Percentiles rank a stretch among this genome's conserved stretches.
These are phyloP conservation scores for Heliopora coerulea DNA, from an alignment of 92 coral and sea anemone species.

Conservation along the genomic window DNA sequence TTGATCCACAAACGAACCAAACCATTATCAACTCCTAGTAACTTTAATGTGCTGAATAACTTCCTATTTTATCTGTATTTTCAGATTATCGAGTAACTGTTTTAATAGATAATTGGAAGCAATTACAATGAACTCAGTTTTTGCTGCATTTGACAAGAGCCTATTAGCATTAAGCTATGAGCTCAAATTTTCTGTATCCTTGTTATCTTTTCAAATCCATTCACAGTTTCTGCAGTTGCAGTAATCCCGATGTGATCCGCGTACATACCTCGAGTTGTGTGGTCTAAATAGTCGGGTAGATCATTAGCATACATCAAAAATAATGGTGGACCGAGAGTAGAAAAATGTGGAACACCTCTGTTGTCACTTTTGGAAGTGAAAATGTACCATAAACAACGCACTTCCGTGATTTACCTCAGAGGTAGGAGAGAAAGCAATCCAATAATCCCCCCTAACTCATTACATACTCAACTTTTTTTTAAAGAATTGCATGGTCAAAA, in stretches of 20 bases:
- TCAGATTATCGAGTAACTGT: neutral
- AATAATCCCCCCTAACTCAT: too few species aligned
- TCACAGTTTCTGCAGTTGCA: slow-evolving; percentile 2
- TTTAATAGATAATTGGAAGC: neutral
- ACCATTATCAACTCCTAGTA: neutral
- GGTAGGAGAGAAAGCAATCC: neutral
- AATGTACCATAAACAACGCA: slow-evolving; percentile 1
- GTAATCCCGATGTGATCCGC: slow-evolving; percentile 9
- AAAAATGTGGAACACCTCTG: slow-evolving; percentile 11
- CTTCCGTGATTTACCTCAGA: too few species aligned
- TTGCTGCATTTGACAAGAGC: too few species aligned
- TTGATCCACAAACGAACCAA: neutral
- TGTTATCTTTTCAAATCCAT: neutral
- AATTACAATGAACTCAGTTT: neutral
- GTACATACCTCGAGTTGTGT: too few species aligned
- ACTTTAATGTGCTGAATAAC: neutral
- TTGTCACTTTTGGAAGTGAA: too few species aligned
- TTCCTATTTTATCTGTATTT: neutral
- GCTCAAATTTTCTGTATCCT: too few species aligned
- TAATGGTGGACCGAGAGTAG: slow-evolving; percentile 9
- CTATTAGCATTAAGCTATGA: neutral
- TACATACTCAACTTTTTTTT: too few species aligned
- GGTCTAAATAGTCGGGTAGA: too few species aligned
- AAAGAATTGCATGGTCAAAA: slow-evolving; percentile 12
- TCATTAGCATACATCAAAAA: slow-evolving; percentile 10